Percentiles rank a stretch among this genome's conserved stretches.
Evolutionary conservation across 2,113 vertebrate genomes (phyloP).

Genomic region (Ailuropoda melanoleuca): DNA sequence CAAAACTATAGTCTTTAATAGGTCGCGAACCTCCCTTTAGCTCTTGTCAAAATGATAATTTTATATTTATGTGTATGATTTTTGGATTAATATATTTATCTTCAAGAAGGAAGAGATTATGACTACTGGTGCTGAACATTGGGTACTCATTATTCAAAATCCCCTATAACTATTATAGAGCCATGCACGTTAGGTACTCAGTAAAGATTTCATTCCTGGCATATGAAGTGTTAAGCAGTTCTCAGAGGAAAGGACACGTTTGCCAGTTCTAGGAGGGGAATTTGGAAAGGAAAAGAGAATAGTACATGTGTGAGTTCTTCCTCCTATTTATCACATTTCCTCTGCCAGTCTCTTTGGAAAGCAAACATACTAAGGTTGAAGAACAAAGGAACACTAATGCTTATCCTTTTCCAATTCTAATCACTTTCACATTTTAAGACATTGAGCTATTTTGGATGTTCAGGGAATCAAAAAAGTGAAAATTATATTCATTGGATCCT

Average conservation of each 20-base stretch:
- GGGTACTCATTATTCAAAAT: neutral
- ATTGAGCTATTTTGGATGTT: neutral
- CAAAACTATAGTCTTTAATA: neutral
- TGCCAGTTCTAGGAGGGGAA: neutral
- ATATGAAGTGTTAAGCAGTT: neutral
- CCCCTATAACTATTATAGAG: neutral
- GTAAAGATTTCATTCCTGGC: neutral
- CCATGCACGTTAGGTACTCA: neutral
- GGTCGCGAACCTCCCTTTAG: neutral
- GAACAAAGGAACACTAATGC: neutral
- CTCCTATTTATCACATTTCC: neutral
- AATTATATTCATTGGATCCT: neutral
- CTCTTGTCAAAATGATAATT: neutral
- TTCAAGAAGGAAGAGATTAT: neutral
- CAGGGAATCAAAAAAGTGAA: constrained; percentile 17
- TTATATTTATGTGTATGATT: constrained; percentile 17
- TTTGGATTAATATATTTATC: neutral
- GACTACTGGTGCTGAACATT: neutral
- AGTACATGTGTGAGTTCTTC: neutral
- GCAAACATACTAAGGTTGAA: neutral
- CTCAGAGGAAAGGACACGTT: neutral
- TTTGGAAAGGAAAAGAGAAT: neutral
- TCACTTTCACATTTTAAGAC: neutral
- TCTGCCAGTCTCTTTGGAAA: neutral
- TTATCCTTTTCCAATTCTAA: neutral